phyloP scores from a whole-genome alignment of 2,888 invertebrate species.

The Plusia festucae region DNA sequence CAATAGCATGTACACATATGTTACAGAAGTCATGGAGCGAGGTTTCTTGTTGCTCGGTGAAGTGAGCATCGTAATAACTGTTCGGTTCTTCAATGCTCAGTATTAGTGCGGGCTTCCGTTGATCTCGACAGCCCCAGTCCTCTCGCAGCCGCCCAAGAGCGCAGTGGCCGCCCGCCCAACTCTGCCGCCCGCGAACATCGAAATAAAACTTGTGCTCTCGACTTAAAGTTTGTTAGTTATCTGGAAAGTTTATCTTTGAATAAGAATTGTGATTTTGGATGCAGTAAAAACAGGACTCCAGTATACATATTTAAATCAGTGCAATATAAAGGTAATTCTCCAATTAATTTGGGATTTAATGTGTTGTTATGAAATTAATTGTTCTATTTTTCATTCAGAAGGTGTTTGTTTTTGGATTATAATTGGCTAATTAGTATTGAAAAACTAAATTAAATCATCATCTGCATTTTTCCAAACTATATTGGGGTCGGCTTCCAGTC shows the following conservation, averaged over 20 bases:
- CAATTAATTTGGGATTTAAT: neutral
- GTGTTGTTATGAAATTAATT: neutral
- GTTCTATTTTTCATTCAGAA: too few species aligned
- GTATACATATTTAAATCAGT: neutral
- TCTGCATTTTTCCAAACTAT: too few species aligned
- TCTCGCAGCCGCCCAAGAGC: constrained; percentile 60
- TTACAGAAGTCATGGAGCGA: too few species aligned
- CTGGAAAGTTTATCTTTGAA: neutral
- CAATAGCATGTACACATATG: too few species aligned
- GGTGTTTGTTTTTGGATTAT: neutral
- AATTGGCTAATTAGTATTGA: neutral
- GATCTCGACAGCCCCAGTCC: constrained; percentile 56
- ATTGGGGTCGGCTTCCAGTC: too few species aligned
- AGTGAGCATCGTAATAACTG: constrained; percentile 22
- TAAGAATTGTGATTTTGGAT: neutral
- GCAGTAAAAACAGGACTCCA: neutral
- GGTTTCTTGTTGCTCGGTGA: neutral
- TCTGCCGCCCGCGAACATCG: constrained; percentile 17
- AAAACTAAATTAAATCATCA: too few species aligned
- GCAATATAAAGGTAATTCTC: neutral
- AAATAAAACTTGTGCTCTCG: constrained; percentile 32
- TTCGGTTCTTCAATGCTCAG: neutral
- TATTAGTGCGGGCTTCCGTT: constrained; percentile 21
- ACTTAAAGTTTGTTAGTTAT: constrained; percentile 1
- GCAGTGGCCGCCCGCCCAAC: constrained; percentile 55